A percentile compares a stretch with the other conserved stretches of the same genome.
phyloP scores from a whole-genome alignment of 1,140 invertebrate species.

The Laodelphax striatellus region DNA sequence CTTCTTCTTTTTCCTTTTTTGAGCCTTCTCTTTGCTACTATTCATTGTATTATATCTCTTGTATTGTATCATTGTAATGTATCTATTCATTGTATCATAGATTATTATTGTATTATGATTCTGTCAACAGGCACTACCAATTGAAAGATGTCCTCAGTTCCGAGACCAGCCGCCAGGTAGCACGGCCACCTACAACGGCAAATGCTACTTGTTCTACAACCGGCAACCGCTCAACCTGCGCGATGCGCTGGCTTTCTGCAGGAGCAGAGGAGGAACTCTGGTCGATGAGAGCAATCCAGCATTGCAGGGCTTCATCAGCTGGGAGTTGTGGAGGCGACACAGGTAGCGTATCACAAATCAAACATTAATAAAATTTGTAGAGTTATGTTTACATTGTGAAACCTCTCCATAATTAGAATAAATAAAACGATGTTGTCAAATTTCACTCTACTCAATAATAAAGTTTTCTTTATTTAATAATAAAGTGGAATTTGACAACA shows the following conservation, averaged over 20 bases:
- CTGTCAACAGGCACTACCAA: conserved; percentile 58
- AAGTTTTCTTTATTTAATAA: too few relatives aligned
- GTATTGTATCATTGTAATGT: too few relatives aligned
- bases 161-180: conserved; percentile 83
- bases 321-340: conserved; percentile 85
- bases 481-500: too few relatives aligned
- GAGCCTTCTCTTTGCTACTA: too few relatives aligned
- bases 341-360: too few relatives aligned
- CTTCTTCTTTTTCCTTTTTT: too few relatives aligned
- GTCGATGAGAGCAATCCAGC: conserved; percentile 91
- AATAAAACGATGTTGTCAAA: too few relatives aligned
- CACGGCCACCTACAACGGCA: conserved; percentile 88
- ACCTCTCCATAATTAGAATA: not conserved
- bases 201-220: conserved; percentile 93
- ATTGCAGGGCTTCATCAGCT: conserved; percentile 85
- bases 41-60: too few relatives aligned
- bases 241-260: conserved; percentile 70
- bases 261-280: conserved; percentile 64
- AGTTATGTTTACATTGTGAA: too few relatives aligned
- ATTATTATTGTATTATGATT: not conserved
- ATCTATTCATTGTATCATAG: too few relatives aligned
- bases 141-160: conserved; percentile 86
- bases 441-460: too few relatives aligned
- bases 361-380: too few relatives aligned
- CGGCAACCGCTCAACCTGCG: conserved; percentile 70